Evolutionary conservation across 2,888 invertebrate species (phyloP), one percentile per base, ranked within the genome.

Genomic region (Mayetiola destructor): DNA sequence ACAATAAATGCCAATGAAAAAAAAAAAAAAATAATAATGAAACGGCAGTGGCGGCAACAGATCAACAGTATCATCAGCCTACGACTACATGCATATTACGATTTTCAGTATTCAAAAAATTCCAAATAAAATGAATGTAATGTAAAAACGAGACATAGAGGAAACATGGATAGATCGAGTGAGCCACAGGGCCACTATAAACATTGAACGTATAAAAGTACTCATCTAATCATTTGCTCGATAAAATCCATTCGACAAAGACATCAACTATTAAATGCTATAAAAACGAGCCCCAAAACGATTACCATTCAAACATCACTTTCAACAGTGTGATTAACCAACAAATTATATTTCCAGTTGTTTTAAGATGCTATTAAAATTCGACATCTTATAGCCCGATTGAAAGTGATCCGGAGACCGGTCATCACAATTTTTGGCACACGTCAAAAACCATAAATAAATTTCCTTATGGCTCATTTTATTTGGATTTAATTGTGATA

Each of bases 181-280:
- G n/a, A n/a, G n/a, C n/a, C n/a, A n/a, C n/a, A n/a, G n/a, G n/a
- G n/a, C n/a, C 37, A 27, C 48, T 27, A 48, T 48, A 27, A 48
- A 16, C 48, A 48, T 6, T 48, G 27, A 27, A 27, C n/a, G 42
- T n/a, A 14, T 42, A 14, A 48, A 48, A 23, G 18, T n/a, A 48
- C 48, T 48, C 48, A 48, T 48, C 48, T 48, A 48, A 48, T 48
- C 48, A 48, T 48, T 48, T 27, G 48, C 27, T 48, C 48, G 48
- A 48, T 48, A 48, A 48, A 48, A 27, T 27, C 27, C n/a, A 20
- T 14, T 48, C 48, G 48, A 48, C n/a, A 14, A 10, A n/a, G n/a
- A n/a, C 48, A 12, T 16, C n/a, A 16, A 48, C 48, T 18, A n/a
- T 16, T 48, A 16, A 48, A n/a, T 48, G 27, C 27, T 27, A 48